Evolutionary conservation across 1,140 invertebrate species (phyloP).

Genomic region (Adelges cooleyi): DNA sequence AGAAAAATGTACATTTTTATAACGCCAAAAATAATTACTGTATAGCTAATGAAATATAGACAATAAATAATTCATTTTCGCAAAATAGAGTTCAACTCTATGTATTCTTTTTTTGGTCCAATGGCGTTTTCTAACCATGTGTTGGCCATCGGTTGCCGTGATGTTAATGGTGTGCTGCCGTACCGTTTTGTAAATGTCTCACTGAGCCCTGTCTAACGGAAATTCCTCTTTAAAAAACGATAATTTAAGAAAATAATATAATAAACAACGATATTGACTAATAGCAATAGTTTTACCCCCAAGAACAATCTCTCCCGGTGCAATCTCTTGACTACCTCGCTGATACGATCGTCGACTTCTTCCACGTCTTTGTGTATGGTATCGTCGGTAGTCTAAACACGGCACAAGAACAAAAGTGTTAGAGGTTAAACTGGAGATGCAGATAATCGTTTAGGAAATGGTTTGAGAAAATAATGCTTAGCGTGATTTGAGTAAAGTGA

Average conservation of each 20-base stretch:
- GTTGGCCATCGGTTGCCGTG: not conserved
- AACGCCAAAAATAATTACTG: too few species aligned
- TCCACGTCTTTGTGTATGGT: constrained; percentile 35
- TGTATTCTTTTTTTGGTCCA: not conserved
- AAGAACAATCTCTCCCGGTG: constrained; percentile 31
- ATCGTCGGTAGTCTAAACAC: constrained; percentile 32
- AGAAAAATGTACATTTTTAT: too few species aligned
- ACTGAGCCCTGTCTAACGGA: constrained; percentile 17
- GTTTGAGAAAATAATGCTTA: too few species aligned
- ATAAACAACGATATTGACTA: constrained; percentile 28
- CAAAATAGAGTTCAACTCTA: not conserved
- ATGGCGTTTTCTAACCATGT: not conserved
- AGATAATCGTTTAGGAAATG: too few species aligned
- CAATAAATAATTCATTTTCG: too few species aligned
- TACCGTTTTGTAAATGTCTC: constrained; percentile 15
- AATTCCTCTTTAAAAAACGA: not conserved
- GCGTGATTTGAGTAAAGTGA: too few species aligned
- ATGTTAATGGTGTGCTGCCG: not conserved
- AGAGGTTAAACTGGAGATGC: too few species aligned
- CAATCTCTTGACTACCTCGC: constrained; percentile 30
- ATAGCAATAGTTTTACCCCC: constrained; percentile 3
- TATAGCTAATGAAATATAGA: too few species aligned
- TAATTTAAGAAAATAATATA: not conserved
- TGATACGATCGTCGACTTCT: constrained; percentile 34
- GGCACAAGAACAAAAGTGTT: not conserved